Evolutionary conservation across 2,888 invertebrate genomes (phyloP), one percentile per base, ranked within the genome.

Genomic region (Ichneumoninae sp.): DNA sequence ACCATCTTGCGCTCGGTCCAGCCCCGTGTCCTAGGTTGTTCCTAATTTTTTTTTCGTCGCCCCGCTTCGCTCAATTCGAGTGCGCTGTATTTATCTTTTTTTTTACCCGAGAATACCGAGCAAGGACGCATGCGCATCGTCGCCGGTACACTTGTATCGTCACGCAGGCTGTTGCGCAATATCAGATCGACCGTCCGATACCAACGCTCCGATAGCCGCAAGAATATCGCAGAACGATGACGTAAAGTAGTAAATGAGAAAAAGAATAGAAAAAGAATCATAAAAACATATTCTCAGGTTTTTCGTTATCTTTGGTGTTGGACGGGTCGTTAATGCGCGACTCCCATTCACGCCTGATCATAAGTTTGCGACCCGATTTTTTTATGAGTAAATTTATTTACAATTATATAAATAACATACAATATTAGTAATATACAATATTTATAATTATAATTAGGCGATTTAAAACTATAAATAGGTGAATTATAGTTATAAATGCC

Each of bases 21-120:
- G 10, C 57, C 60, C 26, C 22, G 40, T 62, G 65, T 57, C 62
- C 71, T 62, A 79, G 36, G 50, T 60, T 66, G 36, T n/a, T 50
- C 26, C 54, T 57, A 57, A 16, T 52, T 70, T 70, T 70, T 36
- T 22, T 52, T 36, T 62, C 33, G 50, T 74, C 19, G 13, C 1
- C 8, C 10, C 26, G n/a, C 8, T 47, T 47, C 47, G 16, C 4
- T 50, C 50, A 19, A 54, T 54, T 54, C 10, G 10, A 40, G 3
- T 2, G 40, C 40, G 40, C 10, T 1, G 40, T 40, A 40, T 40
- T 40, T 54, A 8, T 22, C 22, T 54, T 22, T 50, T 16, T 4
- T 50, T n/a, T 4, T 50, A 26, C 26, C 0, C 6, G 6, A 16
- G 22, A 8, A 54, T 3, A 8, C 60, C 40, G 40, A 10, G 10